Evolutionary conservation across 2,797 vertebrate genomes (phyloP), one percentile per base, ranked within the genome.

Genomic region (Brachyalestes nurse): DNA sequence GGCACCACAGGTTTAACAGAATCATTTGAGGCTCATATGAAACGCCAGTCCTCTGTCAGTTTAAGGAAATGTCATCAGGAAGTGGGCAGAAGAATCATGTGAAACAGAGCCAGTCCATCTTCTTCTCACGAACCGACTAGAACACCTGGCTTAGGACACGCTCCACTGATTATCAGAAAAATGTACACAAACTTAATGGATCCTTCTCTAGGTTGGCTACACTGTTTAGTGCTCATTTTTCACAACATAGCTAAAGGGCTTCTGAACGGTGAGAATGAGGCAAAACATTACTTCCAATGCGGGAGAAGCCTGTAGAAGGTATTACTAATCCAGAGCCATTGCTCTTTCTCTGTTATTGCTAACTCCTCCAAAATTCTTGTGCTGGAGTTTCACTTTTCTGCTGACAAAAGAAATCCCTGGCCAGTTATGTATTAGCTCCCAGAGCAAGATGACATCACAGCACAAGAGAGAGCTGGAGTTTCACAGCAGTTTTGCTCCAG

Each of bases 391-490:
- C 38, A 34, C 28, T 57, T 72, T 62, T 64, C 16, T 77, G 62
- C 61, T 82, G 77, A 82, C 70, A 80, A 75, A 51, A 57, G 17
- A 77, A 85, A 57, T 78, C 38, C 21, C 34, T 49, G 67, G n/a
- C 4, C 72, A 77, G 69, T 40, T 64, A 79, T 79, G 16, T n/a
- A 38, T 73, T 58, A 79, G 23, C 66, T 77, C 70, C 61, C 34
- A 55, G 45, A 75, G 38, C 21, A 67, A 79, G 38, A 84, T 84
- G 79, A 85, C 61, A 77, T 82, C 83, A 85, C 6, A 2, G 17
- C 42, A 67, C 16, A 65, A 77, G 60, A 75, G 38, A 76, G 49
- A 25, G 12, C 16, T 61, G 53, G 47, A 45, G n/a, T 67, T 42
- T 80, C 28, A 42, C 12, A 17, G 16, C 21, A 47, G 23, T 67